A percentile compares a stretch with the other conserved stretches of the same genome.
These are phyloP conservation scores for Pipistrellus kuhlii DNA, from an alignment of 2,797 vertebrate genomes.

Conservation along the genomic window DNA sequence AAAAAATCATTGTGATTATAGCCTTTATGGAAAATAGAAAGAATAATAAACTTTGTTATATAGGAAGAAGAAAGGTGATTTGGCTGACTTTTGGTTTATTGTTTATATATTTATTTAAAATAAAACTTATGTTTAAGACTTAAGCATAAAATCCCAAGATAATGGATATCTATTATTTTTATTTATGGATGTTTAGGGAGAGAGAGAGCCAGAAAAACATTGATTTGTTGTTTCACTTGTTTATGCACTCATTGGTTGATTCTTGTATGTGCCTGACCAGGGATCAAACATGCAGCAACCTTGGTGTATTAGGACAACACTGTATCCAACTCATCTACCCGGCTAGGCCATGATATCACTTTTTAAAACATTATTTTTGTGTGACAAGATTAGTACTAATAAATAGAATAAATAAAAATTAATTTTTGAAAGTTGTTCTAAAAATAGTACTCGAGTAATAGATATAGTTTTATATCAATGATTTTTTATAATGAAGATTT, in stretches of 20 bases:
- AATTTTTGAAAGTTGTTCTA: not conserved
- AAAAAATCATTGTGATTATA: not conserved
- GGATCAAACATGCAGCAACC: not conserved
- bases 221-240: not conserved
- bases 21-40: not conserved
- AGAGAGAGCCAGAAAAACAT: not conserved
- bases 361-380: not conserved
- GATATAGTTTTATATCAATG: not conserved
- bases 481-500: not conserved
- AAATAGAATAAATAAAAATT: slow-evolving; percentile 1
- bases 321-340: not conserved
- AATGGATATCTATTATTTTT: not conserved
- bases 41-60: not conserved
- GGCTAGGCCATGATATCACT: not conserved
- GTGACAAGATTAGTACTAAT: not conserved
- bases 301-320: not conserved
- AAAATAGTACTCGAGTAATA: not conserved
- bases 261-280: no score
- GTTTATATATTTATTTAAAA: not conserved
- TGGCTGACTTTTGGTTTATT: not conserved
- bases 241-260: no score
- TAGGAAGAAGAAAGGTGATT: not conserved
- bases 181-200: not conserved
- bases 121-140: slow-evolving; percentile 5
- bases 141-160: not conserved